Evolutionary conservation across 2,797 vertebrate species (phyloP).

Genomic region (Trematomus bernacchii): DNA sequence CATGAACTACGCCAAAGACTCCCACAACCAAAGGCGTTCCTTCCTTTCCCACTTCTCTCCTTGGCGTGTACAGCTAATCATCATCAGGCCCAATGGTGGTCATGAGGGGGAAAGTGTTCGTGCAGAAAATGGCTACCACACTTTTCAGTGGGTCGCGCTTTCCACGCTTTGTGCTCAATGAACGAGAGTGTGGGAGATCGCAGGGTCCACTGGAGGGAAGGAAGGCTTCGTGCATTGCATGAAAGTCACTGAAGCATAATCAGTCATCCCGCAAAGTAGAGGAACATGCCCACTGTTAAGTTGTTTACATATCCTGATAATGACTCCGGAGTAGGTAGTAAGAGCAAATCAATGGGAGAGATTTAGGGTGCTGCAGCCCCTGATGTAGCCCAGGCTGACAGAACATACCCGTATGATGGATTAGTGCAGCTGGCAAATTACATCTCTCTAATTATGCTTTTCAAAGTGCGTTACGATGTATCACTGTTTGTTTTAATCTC

Average conservation of each 20-base stretch:
- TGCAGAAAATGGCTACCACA: conserved; percentile 74
- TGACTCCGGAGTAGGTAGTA: conserved; percentile 82
- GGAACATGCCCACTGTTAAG: conserved; percentile 78
- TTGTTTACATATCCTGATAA: conserved; percentile 85
- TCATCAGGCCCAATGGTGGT: conserved; percentile 61
- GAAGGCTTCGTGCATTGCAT: conserved; percentile 29
- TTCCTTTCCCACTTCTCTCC: conserved; percentile 15
- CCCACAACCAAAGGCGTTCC: conserved; percentile 14
- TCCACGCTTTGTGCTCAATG: conserved; percentile 14
- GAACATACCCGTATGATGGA: conserved; percentile 73
- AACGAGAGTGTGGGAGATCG: background rate
- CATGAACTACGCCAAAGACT: conserved; percentile 28
- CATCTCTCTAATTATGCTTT: conserved; percentile 65
- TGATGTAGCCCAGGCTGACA: conserved; percentile 76
- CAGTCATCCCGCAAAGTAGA: conserved; percentile 79
- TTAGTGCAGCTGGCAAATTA: conserved; percentile 74
- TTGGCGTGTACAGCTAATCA: conserved; percentile 63
- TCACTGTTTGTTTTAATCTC: conserved; percentile 51
- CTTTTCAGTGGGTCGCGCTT: conserved; percentile 48
- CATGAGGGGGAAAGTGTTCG: conserved; percentile 66
- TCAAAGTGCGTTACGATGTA: conserved; percentile 47
- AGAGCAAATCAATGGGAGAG: conserved; percentile 76
- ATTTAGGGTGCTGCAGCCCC: conserved; percentile 53
- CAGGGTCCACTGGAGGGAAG: conserved; percentile 2
- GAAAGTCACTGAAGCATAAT: conserved; percentile 76